Base-by-base conservation (phyloP, 2,113 vertebrate species). In the Nycticorax nycticorax region DNA sequence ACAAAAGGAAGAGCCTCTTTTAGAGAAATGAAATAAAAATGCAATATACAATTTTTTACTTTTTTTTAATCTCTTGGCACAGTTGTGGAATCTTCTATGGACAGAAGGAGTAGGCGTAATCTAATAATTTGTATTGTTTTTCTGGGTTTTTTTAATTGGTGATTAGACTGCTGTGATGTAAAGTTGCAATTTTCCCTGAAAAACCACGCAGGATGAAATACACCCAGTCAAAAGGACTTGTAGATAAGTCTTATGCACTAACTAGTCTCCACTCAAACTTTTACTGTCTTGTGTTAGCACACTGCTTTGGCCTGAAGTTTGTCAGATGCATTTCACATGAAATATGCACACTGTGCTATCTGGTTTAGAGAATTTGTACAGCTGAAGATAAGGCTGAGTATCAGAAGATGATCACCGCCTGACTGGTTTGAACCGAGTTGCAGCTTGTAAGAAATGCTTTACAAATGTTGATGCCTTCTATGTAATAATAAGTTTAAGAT, bases 281-380 rank as follows among this genome's bases (percentile, higher is more conserved):
- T 41, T 76, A 30, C 26, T 48, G 17, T 57, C 50, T 80, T 86
- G 5, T 41, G 13, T 22, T 56, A 43, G n/a, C 41, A 10, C 0
- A 1, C 27, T 84, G 59, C 1, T 82, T 86, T 73, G 55, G 19
- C 53, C 48, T 85, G 52, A 63, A 27, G 16, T 74, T 48, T 60
- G 17, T 68, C 17, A 66, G 62, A 59, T 41, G 22, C 21, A 47
- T 82, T 88, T 89, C 47, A 30, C 10, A 2, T 66, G 50, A 76
- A 66, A 41, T 47, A 41, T 1, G 1, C 4, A 22, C 0, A 0
- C 41, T 74, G 26, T 52, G 9, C 75, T 76, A n/a, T 24, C 32
- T 27, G 20, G 12, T 50, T 32, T 53, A 78, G 59, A n/a, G 50
- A 55, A 55, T 84, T 83, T 76, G 23, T 66, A 43, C 35, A 57